Evolutionary conservation across 2,888 invertebrate species (phyloP).

Genomic region (Malthinus flaveolus): DNA sequence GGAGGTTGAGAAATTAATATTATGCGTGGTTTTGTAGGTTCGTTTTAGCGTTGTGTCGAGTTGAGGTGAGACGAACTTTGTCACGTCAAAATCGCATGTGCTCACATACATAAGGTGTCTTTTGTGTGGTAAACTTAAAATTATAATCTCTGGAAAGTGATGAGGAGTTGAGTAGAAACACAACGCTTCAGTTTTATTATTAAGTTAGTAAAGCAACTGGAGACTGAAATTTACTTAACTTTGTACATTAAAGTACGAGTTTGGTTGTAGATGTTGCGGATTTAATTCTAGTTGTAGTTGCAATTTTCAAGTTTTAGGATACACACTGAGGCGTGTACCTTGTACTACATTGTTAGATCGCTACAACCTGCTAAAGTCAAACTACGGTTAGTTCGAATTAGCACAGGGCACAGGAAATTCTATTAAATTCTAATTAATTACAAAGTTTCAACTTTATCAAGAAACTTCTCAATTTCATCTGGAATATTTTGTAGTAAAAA

Average conservation of each 20-base stretch:
- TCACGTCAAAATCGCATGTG: too few species aligned
- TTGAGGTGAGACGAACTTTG: too few species aligned
- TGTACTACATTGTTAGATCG: neutral
- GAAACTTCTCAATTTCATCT: conserved; percentile 43
- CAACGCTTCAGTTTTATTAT: conserved; percentile 6
- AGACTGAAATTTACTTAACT: conserved; percentile 3
- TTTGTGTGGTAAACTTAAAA: conserved; percentile 2
- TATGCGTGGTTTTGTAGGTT: too few species aligned
- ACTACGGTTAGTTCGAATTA: neutral
- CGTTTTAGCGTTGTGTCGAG: too few species aligned
- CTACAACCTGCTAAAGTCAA: neutral
- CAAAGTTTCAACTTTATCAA: conserved; percentile 36
- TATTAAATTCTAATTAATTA: conserved; percentile 33
- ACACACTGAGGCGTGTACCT: neutral
- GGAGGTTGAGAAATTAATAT: too few species aligned
- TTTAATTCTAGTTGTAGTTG: conserved; percentile 2
- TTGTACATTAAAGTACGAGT: neutral
- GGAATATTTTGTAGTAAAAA: conserved; percentile 43
- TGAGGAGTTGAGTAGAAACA: neutral
- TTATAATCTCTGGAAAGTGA: neutral
- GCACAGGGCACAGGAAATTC: conserved; percentile 6
- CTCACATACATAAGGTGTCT: neutral
- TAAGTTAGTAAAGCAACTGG: neutral
- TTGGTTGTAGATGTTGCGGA: conserved; percentile 7
- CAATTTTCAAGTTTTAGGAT: conserved; percentile 5